Base-by-base conservation (phyloP, 2,113 vertebrate genomes). In the Coryphaenoides rupestris region DNA sequence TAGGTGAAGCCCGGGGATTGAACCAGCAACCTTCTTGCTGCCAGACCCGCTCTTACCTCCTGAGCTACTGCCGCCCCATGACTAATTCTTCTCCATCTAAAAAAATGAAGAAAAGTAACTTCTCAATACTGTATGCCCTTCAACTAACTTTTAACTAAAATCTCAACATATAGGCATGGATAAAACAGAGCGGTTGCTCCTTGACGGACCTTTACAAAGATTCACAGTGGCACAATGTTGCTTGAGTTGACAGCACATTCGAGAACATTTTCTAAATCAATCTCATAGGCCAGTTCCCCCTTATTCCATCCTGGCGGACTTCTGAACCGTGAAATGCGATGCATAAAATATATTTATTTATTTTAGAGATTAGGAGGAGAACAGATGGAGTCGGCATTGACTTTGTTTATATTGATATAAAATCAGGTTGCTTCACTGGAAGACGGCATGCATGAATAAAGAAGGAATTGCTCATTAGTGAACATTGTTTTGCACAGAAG, bases 291-390 rank as follows among this genome's bases (percentile, higher is more conserved):
- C 46, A 1, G 68, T 69, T 62, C 57, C 62, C 58, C 45, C 65
- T 84, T 68, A 79, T 66, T 73, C 70, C 74, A 63, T 74, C 72
- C 74, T 3, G 26, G 68, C 72, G 53, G 76, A 81, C 62, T 80
- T 1, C 62, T 78, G 78, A 87, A 87, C 76, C 79, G 65, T 80
- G 78, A 88, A 87, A 87, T 71, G 75, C 79, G 79, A 74, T 75
- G 75, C 67, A 82, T 73, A 72, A 79, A 58, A 75, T 62, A 60
- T 21, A 68, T 78, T 84, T 86, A 81, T 7, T 74, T 72, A 82
- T 87, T 85, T 85, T 87, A 78, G 67, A 77, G 69, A 82, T 82
- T n/a, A 86, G 81, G 77, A 79, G 85, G 70, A 66, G 68, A n/a
- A n/a, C n/a, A n/a, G n/a, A 73, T 75, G 74, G 82, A 84, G 78